These are phyloP conservation scores for Strigamia transsilvanica DNA, from an alignment of 2,888 invertebrate species.

Conservation along the genomic window DNA sequence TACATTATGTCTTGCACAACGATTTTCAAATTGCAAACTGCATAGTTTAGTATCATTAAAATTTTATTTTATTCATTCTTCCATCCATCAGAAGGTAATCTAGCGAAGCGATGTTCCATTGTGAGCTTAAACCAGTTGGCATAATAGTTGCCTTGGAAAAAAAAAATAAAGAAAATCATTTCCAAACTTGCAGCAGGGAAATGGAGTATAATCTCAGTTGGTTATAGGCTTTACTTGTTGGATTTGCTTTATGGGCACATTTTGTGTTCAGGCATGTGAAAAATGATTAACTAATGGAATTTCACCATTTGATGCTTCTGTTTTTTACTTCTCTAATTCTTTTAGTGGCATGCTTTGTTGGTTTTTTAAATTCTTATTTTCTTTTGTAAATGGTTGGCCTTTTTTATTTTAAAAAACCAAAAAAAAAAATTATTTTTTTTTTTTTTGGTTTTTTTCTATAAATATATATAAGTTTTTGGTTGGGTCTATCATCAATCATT, in stretches of 20 bases:
- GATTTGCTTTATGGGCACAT: not conserved
- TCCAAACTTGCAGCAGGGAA: not conserved
- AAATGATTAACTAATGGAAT: constrained; percentile 12
- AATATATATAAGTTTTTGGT: not conserved
- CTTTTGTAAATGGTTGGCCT: too few relatives aligned
- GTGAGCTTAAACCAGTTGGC: not conserved
- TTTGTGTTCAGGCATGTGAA: not conserved
- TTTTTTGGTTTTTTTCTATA: not conserved
- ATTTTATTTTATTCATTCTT: not conserved
- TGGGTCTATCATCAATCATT: constrained; percentile 37
- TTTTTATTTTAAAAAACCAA: not conserved
- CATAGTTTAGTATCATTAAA: not conserved
- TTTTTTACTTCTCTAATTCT: not conserved
- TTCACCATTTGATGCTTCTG: constrained; percentile 9
- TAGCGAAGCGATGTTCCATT: not conserved
- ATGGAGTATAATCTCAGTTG: not conserved
- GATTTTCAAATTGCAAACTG: not conserved
- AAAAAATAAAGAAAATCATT: not conserved
- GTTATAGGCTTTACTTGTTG: not conserved
- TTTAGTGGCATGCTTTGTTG: not conserved
- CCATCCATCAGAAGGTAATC: constrained; percentile 8
- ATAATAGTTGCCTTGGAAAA: not conserved
- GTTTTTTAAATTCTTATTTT: not conserved
- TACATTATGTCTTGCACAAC: not conserved
- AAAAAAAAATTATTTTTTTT: not conserved